These are phyloP conservation scores for Byasa hedistus DNA, from an alignment of 2,888 invertebrate species.

Conservation along the genomic window DNA sequence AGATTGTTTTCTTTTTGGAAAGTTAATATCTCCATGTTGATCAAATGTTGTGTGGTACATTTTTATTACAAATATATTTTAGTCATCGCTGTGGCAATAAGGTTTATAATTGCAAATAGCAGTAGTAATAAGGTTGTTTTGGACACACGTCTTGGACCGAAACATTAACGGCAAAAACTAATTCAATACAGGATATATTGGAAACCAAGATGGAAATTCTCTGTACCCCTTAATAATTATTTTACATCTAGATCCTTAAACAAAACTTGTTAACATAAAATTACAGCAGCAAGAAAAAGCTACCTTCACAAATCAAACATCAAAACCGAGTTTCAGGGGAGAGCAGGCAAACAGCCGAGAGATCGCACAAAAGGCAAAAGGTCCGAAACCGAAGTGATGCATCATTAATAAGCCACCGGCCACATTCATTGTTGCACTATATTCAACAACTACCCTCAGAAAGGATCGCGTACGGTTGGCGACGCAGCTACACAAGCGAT, in stretches of 20 bases:
- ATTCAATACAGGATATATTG: too few relatives aligned
- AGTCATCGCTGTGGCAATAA: too few relatives aligned
- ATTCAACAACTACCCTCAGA: constrained; percentile 66
- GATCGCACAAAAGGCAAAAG: constrained; percentile 61
- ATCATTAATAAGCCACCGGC: constrained; percentile 67
- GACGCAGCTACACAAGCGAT: constrained; percentile 17
- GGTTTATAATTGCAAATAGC: too few relatives aligned
- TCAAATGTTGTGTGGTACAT: too few relatives aligned
- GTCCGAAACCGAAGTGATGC: constrained; percentile 63
- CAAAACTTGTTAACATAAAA: neutral
- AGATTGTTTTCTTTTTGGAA: too few relatives aligned
- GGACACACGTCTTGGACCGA: too few relatives aligned
- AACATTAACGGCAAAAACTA: too few relatives aligned
- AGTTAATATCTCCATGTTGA: too few relatives aligned
- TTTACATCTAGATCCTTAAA: neutral
- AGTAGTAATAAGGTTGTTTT: too few relatives aligned
- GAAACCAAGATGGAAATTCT: too few relatives aligned
- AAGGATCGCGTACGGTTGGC: constrained; percentile 42
- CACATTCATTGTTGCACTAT: constrained; percentile 75
- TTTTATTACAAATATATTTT: too few relatives aligned
- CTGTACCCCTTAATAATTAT: too few relatives aligned
- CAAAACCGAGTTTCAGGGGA: constrained; percentile 35
- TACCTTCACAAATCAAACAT: constrained; percentile 37
- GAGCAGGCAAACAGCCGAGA: constrained; percentile 44
- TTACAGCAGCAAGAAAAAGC: constrained; percentile 25